phyloP scores from a whole-genome alignment of 2,113 vertebrate genomes.

The Cinclus cinclus region DNA sequence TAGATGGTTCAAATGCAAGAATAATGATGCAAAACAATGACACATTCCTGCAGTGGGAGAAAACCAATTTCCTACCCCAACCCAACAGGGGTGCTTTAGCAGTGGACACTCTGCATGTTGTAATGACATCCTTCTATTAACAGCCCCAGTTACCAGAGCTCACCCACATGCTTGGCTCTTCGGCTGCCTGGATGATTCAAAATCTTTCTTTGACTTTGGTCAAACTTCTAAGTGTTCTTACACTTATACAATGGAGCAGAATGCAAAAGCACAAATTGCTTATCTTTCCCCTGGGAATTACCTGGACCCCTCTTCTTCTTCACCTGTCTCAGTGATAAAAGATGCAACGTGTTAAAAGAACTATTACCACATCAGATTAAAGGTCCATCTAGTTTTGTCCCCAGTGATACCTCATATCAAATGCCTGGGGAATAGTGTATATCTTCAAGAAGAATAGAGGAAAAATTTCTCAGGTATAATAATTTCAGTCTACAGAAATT shows the following conservation, averaged over 20 bases:
- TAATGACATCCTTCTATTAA: not conserved
- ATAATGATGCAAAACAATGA: not conserved
- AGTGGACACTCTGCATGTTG: not conserved
- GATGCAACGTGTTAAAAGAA: not conserved
- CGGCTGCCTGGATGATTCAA: not conserved
- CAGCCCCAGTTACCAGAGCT: not conserved
- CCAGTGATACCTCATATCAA: not conserved
- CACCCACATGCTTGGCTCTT: not conserved
- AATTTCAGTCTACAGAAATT: not conserved
- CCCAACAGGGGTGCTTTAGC: not conserved
- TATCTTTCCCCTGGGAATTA: not conserved
- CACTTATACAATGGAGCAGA: not conserved
- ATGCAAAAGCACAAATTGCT: rapidly evolving
- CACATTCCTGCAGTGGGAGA: not conserved
- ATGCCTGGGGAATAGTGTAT: not conserved
- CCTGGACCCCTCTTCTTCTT: not conserved
- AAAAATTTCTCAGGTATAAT: not conserved
- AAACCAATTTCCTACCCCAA: not conserved
- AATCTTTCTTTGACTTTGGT: not conserved
- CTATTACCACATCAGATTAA: not conserved
- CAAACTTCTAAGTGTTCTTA: not conserved
- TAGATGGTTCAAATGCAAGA: not conserved
- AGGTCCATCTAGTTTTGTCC: not conserved
- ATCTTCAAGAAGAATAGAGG: not conserved
- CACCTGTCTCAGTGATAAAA: not conserved